Base-by-base conservation (phyloP, 2,888 invertebrate genomes). In the Augiades crinisus region DNA sequence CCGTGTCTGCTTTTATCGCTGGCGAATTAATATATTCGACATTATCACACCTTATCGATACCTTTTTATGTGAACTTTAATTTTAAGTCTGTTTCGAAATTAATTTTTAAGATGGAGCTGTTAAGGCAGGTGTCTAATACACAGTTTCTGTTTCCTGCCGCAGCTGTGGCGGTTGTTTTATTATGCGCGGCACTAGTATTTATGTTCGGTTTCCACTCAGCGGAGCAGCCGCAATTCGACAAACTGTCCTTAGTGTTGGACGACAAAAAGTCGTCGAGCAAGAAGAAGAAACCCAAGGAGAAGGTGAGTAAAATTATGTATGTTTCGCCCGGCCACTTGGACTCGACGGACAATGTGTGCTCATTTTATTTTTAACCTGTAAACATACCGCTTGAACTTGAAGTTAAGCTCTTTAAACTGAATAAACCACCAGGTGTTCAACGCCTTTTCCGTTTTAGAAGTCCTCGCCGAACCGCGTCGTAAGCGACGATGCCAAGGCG, bases 141-240 rank as follows among this genome's bases (percentile, higher is more conserved):
- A 65, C 92, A 92, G 79, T 80, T 92, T 67, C 68, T 90, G 61
- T 85, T 91, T 66, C 91, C 90, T 61, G 89, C 89, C 65, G 91
- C 91, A 56, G 91, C 91, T 63, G 92, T 91, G 58, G 83, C 91
- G 64, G 90, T 93, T 73, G 94, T 95, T 67, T 91, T 95, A 72
- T 79, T 94, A 64, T 93, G 93, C 75, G 94, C 94, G 62, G 89
- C 94, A 62, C 85, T 95, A 64, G 94, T 95, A 67, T 95, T 94
- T 86, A 92, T 92, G 60, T 95, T 95, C 80, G 95, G 95, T 58
- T 95, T 95, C 84, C 94, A 94, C 86, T 92, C 94, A 57, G 93
- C 94, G 62, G 94, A 94, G 78, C 95, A 95, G 83, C 96, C 96
- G 72, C 94, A 94, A 72, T 94, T 95, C 78, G 94, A 94, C 72